These are phyloP conservation scores for Gymnosoma rotundatum DNA, from an alignment of 2,888 invertebrate genomes.

Conservation along the genomic window DNA sequence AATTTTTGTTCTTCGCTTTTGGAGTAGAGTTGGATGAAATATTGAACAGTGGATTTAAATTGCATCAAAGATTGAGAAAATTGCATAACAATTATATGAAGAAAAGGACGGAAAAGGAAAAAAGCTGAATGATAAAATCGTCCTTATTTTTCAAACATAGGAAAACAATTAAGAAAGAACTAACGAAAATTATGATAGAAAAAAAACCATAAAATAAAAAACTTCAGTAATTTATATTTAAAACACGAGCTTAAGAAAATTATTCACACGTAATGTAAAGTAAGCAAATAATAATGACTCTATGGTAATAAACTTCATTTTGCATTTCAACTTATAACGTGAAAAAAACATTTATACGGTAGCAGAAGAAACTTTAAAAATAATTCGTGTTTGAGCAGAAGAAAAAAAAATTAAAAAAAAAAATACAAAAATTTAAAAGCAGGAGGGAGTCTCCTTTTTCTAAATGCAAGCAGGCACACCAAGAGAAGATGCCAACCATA, in stretches of 20 bases:
- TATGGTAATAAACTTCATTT: slow-evolving; percentile 20
- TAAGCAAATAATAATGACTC: background rate
- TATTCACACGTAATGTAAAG: background rate
- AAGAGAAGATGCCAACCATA: slow-evolving; percentile 39
- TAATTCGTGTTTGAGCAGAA: background rate
- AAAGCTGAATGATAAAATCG: too few relatives aligned
- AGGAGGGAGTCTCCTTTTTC: slow-evolving; percentile 20
- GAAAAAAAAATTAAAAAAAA: too few relatives aligned
- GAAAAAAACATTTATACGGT: slow-evolving; percentile 46
- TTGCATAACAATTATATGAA: too few relatives aligned
- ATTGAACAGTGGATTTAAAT: too few relatives aligned
- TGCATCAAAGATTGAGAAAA: too few relatives aligned
- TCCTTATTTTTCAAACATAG: too few relatives aligned
- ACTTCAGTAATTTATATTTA: background rate
- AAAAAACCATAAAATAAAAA: too few relatives aligned
- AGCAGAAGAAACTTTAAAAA: slow-evolving; percentile 46
- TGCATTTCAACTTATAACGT: slow-evolving; percentile 8
- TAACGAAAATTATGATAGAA: too few relatives aligned
- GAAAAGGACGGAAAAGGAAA: background rate
- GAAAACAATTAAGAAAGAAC: too few relatives aligned
- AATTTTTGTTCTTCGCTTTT: too few relatives aligned
- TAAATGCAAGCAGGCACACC: slow-evolving; percentile 3
- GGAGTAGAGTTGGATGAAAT: too few relatives aligned
- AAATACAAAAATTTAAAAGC: background rate
- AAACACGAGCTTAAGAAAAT: background rate